Evolutionary conservation across 2,797 vertebrate genomes (phyloP).

Genomic region (Rhinoraja longicauda): DNA sequence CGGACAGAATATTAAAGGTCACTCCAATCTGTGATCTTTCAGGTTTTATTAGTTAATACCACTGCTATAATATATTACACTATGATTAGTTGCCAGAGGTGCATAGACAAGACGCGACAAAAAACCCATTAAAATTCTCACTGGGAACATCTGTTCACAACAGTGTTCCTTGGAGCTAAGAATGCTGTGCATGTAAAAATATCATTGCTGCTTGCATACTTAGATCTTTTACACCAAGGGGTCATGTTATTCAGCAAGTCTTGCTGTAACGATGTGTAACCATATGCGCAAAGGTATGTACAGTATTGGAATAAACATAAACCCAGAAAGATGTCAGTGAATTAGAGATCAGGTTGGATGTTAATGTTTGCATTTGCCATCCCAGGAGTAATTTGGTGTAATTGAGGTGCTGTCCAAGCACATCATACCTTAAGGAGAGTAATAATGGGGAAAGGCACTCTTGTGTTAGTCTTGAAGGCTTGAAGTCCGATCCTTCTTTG

Average conservation of each 20-base stretch:
- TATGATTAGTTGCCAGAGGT: constrained; percentile 29
- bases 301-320: neutral
- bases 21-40: constrained; percentile 31
- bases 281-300: neutral
- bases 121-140: constrained; percentile 36
- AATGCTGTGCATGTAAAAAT: constrained; percentile 6
- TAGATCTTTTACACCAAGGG: neutral
- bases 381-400: neutral
- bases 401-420: neutral
- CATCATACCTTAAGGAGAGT: neutral
- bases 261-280: neutral
- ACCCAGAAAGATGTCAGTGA: neutral
- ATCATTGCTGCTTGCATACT: neutral
- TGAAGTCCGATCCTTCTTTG: neutral
- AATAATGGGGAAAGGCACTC: neutral
- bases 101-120: neutral
- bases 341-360: neutral
- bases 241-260: neutral
- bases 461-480: neutral
- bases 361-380: neutral
- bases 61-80: constrained; percentile 7
- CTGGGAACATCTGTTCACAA: constrained; percentile 33
- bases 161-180: neutral
- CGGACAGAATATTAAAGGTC: constrained; percentile 25
- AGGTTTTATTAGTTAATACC: constrained; percentile 27